Evolutionary conservation across 1,140 invertebrate species (phyloP), one percentile per base, ranked within the genome.

Genomic region (Brachionus manjavacas): DNA sequence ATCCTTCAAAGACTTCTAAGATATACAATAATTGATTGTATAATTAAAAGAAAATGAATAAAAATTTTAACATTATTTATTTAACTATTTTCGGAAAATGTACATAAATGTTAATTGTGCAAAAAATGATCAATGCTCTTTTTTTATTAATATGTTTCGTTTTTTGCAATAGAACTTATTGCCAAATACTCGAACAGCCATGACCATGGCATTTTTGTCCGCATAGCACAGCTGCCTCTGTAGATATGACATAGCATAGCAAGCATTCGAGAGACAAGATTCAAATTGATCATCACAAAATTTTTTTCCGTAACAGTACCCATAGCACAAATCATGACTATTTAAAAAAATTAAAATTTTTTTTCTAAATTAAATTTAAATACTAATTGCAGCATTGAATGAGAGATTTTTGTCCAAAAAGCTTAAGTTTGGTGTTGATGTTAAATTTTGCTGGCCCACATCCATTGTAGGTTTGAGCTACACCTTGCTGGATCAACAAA

Each of bases 341-440:
- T 60, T 7, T 1, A 60, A 8, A 68, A 68, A 28, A n/a, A 68
- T 4, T 2, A 68, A 31, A 4, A 28, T 55, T 55, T 16, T 55
- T 55, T 52, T 55, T 28, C 14, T 14, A 35, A 31, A 31, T 23
- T 23, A 66, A 31, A 66, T 23, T 23, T 23, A 31, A 68, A 31
- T 72, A 72, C 68, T 72, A 39, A 49, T 76, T 76, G 31, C 72
- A 76, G 31, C 72, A 76, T 23, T 76, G 41, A 76, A 76, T 76
- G 0, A 76, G 7, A 6, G n/a, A 14, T 46, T 49, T 16, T 14
- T 76, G 41, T n/a, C 41, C 72, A 76, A 76, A 46, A 8, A 49
- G 8, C 41, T 28, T 76, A 0, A 76, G 41, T 6, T 23, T 46
- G 23, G 20, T 16, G 20, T 76, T 31, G 3, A 76, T 76, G 28